A percentile compares a stretch with the other conserved stretches of the same genome.
Conservation (phyloP, 2,888 invertebrate genomes). For the Lasiommata megera region DNA sequence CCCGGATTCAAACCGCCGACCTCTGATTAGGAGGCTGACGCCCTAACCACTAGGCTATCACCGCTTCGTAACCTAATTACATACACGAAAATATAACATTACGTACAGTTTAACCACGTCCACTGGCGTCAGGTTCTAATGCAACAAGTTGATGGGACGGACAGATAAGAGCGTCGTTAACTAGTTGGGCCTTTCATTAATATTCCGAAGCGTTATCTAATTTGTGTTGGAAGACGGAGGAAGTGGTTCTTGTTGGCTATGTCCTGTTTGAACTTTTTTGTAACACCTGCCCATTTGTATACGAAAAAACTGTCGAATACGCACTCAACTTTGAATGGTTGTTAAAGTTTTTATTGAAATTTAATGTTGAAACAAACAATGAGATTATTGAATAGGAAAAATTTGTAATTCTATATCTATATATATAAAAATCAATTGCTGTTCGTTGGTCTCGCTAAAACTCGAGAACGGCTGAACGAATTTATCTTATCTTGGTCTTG, state of each 20-base stretch:
- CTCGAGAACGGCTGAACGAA: too few species aligned
- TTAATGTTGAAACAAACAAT: neutral
- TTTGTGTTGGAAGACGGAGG: constrained; percentile 69
- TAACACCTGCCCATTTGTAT: constrained; percentile 37
- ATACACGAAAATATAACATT: too few species aligned
- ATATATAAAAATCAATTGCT: too few species aligned
- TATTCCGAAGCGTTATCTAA: constrained; percentile 64
- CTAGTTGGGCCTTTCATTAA: constrained; percentile 54
- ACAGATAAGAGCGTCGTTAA: constrained; percentile 32
- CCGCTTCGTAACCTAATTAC: too few species aligned
- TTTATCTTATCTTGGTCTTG: too few species aligned
- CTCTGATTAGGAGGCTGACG: too few species aligned
- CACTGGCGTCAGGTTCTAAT: constrained; percentile 13
- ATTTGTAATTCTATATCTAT: neutral
- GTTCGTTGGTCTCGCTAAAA: too few species aligned
- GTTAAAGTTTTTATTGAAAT: neutral
- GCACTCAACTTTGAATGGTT: neutral
- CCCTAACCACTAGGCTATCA: too few species aligned
- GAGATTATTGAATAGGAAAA: neutral
- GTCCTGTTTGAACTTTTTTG: constrained; percentile 54
- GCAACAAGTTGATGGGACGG: constrained; percentile 33
- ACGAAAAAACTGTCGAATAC: neutral
- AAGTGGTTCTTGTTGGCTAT: constrained; percentile 58
- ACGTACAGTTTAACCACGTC: neutral
- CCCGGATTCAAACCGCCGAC: too few species aligned